phyloP scores from a whole-genome alignment of 2,797 vertebrate species.

The Rhynchotus rufescens region DNA sequence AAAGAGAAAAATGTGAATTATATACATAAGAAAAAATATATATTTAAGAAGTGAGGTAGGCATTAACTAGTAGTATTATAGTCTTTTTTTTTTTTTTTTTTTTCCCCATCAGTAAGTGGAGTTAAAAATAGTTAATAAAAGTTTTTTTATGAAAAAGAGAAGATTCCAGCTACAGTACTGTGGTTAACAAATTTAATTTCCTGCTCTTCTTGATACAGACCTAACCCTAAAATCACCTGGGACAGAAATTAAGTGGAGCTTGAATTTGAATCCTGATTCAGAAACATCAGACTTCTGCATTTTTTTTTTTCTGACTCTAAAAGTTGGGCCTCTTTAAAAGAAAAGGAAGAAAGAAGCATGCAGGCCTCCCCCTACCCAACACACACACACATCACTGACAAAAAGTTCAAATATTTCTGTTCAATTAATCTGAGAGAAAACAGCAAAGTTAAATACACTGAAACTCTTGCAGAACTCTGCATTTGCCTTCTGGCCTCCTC shows the following conservation, averaged over 20 bases:
- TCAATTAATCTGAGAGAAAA: neutral
- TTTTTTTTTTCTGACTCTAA: neutral
- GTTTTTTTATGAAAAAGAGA: neutral
- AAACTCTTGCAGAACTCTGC: neutral
- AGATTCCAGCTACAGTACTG: neutral
- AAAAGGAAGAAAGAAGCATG: neutral
- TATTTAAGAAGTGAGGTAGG: neutral
- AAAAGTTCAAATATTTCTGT: neutral
- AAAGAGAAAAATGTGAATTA: neutral
- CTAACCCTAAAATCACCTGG: neutral
- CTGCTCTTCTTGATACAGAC: neutral
- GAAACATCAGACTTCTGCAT: fast-evolving
- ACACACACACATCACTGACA: fast-evolving
- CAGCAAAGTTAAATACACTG: neutral
- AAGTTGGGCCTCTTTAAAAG: neutral
- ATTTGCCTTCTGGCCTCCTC: neutral
- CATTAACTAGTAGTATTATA: neutral
- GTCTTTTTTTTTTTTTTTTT: neutral
- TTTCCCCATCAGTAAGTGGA: neutral
- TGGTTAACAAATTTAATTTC: neutral
- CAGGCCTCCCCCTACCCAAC: neutral
- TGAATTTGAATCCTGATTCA: neutral
- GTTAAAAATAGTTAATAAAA: neutral
- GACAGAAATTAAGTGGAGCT: neutral
- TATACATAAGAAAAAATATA: neutral